Evolutionary conservation across 2,888 invertebrate species (phyloP).

Genomic region (Teinopalpus imperialis): DNA sequence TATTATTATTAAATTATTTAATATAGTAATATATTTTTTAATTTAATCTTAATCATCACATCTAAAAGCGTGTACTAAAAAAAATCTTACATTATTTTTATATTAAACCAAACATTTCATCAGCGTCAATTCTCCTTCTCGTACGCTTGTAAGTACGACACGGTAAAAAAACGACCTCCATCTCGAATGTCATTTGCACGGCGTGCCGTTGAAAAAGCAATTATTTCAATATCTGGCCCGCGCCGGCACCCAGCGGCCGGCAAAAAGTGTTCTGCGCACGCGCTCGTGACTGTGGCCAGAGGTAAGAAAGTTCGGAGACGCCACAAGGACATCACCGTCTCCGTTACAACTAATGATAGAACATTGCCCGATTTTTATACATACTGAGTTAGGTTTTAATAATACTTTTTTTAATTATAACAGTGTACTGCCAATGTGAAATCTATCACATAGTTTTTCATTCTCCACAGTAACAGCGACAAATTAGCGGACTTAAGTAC

Average conservation of each 20-base stretch:
- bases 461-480: too few species aligned
- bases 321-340: conserved; percentile 49
- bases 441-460: too few species aligned
- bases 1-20: too few species aligned
- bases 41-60: too few species aligned
- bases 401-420: too few species aligned
- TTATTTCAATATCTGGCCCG: conserved; percentile 79
- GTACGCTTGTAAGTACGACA: conserved; percentile 52
- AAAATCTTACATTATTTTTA: conserved; percentile 33
- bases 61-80: not conserved
- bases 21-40: too few species aligned
- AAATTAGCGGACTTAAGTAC: too few species aligned
- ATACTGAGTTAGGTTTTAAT: too few species aligned
- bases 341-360: conserved; percentile 15
- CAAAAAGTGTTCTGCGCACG: conserved; percentile 73
- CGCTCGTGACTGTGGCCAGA: conserved; percentile 61
- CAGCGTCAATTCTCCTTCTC: conserved; percentile 71
- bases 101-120: conserved; percentile 66
- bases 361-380: conserved; percentile 14
- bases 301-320: conserved; percentile 67
- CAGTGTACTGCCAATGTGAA: too few species aligned
- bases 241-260: conserved; percentile 47
- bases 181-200: conserved; percentile 82
- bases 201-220: conserved; percentile 80
- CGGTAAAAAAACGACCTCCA: conserved; percentile 77